Percentiles rank a stretch among this genome's conserved stretches.
Evolutionary conservation across 2,888 invertebrate species (phyloP).

Genomic region (Tortricodes alternella): DNA sequence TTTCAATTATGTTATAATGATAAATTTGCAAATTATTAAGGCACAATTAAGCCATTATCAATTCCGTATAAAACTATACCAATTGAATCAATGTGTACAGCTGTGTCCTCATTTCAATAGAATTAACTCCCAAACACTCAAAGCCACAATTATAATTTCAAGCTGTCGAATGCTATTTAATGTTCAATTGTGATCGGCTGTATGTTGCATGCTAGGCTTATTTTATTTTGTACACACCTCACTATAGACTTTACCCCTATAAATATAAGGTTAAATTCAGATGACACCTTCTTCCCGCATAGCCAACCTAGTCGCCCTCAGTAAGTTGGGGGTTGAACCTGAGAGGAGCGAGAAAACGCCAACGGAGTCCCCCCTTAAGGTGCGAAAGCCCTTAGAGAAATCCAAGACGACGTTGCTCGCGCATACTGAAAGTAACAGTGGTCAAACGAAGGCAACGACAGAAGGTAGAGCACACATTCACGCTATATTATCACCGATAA

Average conservation of each 20-base stretch:
- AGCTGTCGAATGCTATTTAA: constrained; percentile 34
- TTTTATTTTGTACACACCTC: constrained; percentile 44
- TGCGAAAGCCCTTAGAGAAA: constrained; percentile 74
- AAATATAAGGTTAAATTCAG: constrained; percentile 45
- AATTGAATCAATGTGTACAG: constrained; percentile 4
- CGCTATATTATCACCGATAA: constrained; percentile 19
- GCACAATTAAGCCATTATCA: neutral
- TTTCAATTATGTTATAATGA: too few relatives aligned
- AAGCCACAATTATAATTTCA: constrained; percentile 16
- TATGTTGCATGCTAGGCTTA: constrained; percentile 70
- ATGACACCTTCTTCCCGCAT: constrained; percentile 47
- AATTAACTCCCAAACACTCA: constrained; percentile 14
- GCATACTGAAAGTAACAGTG: constrained; percentile 76
- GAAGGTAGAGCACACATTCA: constrained; percentile 66
- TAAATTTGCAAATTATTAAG: too few relatives aligned
- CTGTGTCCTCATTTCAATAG: constrained; percentile 1
- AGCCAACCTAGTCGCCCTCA: constrained; percentile 81
- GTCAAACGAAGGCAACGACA: constrained; percentile 71
- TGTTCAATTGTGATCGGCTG: constrained; percentile 56
- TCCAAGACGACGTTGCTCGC: constrained; percentile 78
- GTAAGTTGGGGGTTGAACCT: constrained; percentile 79
- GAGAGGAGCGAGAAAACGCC: constrained; percentile 72
- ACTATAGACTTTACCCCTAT: constrained; percentile 29
- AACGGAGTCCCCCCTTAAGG: constrained; percentile 72
- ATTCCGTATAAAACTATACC: neutral